Evolutionary conservation across 2,113 vertebrate species (phyloP).

Genomic region (Verasper variegatus): DNA sequence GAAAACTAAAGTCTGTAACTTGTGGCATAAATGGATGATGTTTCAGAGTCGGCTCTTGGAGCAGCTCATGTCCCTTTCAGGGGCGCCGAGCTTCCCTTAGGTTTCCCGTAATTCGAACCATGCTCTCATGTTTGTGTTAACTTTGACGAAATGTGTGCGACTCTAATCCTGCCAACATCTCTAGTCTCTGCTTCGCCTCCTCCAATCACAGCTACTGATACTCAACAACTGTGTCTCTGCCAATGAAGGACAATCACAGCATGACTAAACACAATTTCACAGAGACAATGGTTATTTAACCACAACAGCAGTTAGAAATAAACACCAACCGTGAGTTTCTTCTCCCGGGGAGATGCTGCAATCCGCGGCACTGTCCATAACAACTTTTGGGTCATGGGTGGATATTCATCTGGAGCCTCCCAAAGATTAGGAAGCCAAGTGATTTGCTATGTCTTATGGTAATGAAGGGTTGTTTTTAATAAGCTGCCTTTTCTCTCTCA

Average conservation of each 20-base stretch:
- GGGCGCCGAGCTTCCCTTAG: too few species aligned
- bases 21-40: too few species aligned
- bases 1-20: too few species aligned
- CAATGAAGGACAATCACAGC: conserved; percentile 56
- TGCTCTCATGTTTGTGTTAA: too few species aligned
- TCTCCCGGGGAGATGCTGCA: conserved; percentile 30
- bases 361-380: conserved; percentile 38
- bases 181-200: conserved; percentile 32
- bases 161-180: conserved; percentile 38
- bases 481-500: conserved; percentile 62
- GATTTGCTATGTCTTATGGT: conserved; percentile 74
- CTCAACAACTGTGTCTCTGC: conserved; percentile 58
- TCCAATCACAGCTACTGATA: conserved; percentile 30
- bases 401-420: conserved; percentile 73
- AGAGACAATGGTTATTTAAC: conserved; percentile 59
- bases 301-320: conserved; percentile 35
- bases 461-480: conserved; percentile 81
- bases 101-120: too few species aligned
- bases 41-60: not conserved
- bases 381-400: conserved; percentile 43
- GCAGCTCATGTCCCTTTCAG: too few species aligned
- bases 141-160: conserved; percentile 2
- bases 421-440: conserved; percentile 79
- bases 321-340: conserved; percentile 12
- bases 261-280: conserved; percentile 69